Conservation (phyloP, 2,113 vertebrate species). For the Quiscalus mexicanus region DNA sequence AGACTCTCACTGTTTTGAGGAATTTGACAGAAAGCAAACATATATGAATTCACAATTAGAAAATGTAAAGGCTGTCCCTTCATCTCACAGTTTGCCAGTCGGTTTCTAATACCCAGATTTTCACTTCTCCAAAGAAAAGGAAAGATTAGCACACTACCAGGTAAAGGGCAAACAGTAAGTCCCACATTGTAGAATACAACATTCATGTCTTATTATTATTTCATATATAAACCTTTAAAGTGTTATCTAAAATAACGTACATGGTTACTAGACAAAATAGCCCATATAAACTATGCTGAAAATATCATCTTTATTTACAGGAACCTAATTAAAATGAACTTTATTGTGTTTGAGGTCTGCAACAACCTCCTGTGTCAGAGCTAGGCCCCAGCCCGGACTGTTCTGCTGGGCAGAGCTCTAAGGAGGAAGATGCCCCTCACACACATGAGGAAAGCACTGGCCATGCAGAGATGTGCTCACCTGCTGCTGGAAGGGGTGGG, state of each 20-base stretch:
- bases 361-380: neutral
- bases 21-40: neutral
- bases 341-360: neutral
- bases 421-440: neutral
- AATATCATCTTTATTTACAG: constrained; percentile 55
- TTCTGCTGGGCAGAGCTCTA: neutral
- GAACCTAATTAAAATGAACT: neutral
- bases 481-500: neutral
- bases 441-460: neutral
- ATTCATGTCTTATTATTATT: neutral
- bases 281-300: constrained; percentile 44
- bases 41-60: neutral
- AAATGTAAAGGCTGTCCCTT: neutral
- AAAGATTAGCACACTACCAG: neutral
- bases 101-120: neutral
- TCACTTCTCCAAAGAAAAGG: constrained; percentile 32
- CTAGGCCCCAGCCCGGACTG: neutral
- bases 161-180: constrained; percentile 5
- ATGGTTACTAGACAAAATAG: constrained; percentile 45
- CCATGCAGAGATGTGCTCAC: neutral
- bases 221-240: constrained; percentile 29
- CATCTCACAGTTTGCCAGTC: neutral
- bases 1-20: neutral
- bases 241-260: constrained; percentile 46
- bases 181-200: neutral